Evolutionary conservation across 37 sponge, comb jelly and placozoan genomes (phyloP).

Genomic region (Hormiphora californensis): DNA sequence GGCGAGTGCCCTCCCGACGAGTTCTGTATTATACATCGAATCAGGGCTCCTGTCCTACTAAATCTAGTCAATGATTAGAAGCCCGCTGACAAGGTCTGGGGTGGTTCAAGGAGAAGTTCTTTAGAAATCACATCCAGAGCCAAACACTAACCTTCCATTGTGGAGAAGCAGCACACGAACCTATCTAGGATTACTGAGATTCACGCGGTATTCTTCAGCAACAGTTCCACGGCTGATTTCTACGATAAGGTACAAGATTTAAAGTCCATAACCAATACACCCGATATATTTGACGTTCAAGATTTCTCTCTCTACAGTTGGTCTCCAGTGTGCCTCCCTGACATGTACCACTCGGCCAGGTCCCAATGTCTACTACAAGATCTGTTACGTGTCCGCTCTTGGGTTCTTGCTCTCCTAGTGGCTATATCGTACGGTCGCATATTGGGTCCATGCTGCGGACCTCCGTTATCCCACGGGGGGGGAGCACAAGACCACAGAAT

Average conservation of each 20-base stretch:
- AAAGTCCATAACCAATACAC: background rate
- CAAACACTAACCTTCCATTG: background rate
- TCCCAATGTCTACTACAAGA: too few relatives aligned
- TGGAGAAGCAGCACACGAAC: background rate
- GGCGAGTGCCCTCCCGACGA: background rate
- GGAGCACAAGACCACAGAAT: too few relatives aligned
- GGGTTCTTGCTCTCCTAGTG: too few relatives aligned
- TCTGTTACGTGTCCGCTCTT: too few relatives aligned
- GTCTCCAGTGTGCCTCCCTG: constrained; percentile 14
- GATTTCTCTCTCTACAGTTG: constrained; percentile 16
- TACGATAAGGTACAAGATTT: background rate
- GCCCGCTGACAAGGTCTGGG: background rate
- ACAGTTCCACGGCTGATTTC: background rate
- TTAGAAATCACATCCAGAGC: background rate
- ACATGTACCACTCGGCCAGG: too few relatives aligned
- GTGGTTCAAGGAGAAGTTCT: background rate
- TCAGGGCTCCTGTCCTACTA: background rate
- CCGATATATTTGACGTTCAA: background rate
- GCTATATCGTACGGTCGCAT: too few relatives aligned
- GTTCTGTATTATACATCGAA: background rate
- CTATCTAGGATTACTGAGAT: background rate
- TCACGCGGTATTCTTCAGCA: background rate
- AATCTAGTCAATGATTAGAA: background rate
- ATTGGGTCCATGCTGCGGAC: too few relatives aligned
- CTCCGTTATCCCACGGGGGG: too few relatives aligned